Conservation (phyloP, 2,797 vertebrate species). For the Zonotrichia albicollis region DNA sequence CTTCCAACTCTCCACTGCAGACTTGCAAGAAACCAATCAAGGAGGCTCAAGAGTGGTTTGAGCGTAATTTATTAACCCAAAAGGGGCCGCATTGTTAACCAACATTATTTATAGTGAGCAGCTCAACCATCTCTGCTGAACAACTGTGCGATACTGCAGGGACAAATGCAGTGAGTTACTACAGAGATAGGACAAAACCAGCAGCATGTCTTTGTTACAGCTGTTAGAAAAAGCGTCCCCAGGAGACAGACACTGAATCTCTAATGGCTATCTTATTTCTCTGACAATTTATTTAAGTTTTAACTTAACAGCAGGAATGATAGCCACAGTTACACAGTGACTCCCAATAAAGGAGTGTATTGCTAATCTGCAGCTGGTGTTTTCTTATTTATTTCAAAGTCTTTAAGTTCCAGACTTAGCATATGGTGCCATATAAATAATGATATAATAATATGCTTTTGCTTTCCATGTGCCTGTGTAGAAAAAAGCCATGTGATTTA, state of each 20-base stretch:
- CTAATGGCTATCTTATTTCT: constrained; percentile 68
- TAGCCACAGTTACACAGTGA: constrained; percentile 50
- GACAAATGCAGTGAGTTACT: constrained; percentile 63
- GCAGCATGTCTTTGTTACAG: constrained; percentile 64
- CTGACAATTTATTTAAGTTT: constrained; percentile 69
- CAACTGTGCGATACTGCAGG: constrained; percentile 47
- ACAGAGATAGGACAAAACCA: constrained; percentile 48
- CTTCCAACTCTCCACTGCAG: constrained; percentile 43
- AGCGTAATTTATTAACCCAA: constrained; percentile 50
- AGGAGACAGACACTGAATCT: constrained; percentile 66
- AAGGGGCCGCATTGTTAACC: constrained; percentile 36
- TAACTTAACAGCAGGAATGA: constrained; percentile 66
- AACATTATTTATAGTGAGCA: constrained; percentile 54
- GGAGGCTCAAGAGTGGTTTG: constrained; percentile 19
- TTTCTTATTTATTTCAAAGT: constrained; percentile 69
- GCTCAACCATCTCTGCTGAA: constrained; percentile 29
- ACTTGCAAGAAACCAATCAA: constrained; percentile 52
- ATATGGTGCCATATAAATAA: constrained; percentile 71
- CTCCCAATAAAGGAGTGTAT: constrained; percentile 56
- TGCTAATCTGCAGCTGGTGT: constrained; percentile 63
- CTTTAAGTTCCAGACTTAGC: constrained; percentile 65
- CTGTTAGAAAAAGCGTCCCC: constrained; percentile 60
- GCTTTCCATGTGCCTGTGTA: constrained; percentile 28
- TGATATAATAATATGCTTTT: constrained; percentile 64
- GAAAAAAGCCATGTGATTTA: constrained; percentile 48